Base-by-base conservation (phyloP, 2,113 vertebrate genomes). In the Apeltes quadracus region DNA sequence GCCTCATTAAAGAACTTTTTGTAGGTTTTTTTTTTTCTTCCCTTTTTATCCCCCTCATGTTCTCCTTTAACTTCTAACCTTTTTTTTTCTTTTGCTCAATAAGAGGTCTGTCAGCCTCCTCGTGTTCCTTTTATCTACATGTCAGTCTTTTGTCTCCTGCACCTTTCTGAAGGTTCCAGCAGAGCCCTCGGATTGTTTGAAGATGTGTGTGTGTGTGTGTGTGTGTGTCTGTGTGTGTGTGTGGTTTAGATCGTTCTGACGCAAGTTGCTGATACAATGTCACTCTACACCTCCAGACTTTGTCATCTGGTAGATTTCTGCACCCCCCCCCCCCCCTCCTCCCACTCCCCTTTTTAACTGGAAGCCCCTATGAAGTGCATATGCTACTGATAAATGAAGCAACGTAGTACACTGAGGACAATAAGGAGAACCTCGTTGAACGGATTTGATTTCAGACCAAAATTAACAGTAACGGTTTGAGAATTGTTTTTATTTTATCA, bases 191-290 rank as follows among this genome's bases (percentile, higher is more conserved):
- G 68, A 75, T 64, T 80, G 87, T 92, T 91, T 92, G 88, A 92
- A 89, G 89, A 63, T 80, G 34, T 66, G 63, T 84, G 82, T 85
- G 90, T 84, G 88, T 83, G 86, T 66, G 63, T 84, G 82, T 85
- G 90, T 84, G 88, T 83, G 86, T 66, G 63, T 84, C 81, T 85
- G 90, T 84, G 88, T 66, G 63, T 84, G 82, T 85, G 90, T 84
- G 88, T 83, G 86, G 63, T 85, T 91, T 82, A 74, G 82, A 89
- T 86, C 80, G 83, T 67, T 88, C 87, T 83, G 90, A 90, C 90
- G 90, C 87, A 87, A 91, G 85, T 85, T 91, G 89, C 84, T 90
- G 89, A 92, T 93, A 90, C 90, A 90, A 90, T 88, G 88, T 92
- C 87, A 82, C 87, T 91, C 90, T 90, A 82, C 83, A 89, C 90